Conservation (phyloP, 2,113 vertebrate species). For the Rynchops niger region DNA sequence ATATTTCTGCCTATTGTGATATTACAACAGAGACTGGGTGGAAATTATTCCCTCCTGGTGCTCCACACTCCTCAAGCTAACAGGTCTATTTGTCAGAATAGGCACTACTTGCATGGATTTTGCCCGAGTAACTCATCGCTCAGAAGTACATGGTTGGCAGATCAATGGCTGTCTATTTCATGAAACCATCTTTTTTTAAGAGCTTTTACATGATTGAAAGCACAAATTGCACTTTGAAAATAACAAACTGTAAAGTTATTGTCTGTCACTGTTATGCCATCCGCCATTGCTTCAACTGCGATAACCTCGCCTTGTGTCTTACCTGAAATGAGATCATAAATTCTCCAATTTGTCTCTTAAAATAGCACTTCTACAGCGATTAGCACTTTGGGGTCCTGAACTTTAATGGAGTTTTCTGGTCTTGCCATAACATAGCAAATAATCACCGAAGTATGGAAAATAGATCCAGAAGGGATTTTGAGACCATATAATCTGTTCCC, state of each 20-base stretch:
- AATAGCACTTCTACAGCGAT: neutral
- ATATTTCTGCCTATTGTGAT: neutral
- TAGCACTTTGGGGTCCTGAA: neutral
- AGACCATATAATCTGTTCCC: neutral
- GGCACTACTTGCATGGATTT: neutral
- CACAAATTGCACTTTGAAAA: constrained; percentile 19
- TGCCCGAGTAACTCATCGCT: neutral
- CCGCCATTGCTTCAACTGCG: neutral
- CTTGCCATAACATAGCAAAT: neutral
- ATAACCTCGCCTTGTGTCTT: neutral
- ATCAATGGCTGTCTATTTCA: neutral
- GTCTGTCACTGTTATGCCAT: neutral
- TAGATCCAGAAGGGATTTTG: neutral
- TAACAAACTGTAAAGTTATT: constrained; percentile 1
- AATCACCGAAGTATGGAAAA: neutral
- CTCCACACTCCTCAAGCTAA: neutral
- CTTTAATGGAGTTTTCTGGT: neutral
- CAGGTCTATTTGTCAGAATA: neutral
- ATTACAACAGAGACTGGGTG: neutral
- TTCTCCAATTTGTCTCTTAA: neutral
- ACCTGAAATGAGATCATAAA: constrained; percentile 15
- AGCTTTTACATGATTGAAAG: constrained; percentile 12
- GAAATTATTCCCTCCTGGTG: neutral
- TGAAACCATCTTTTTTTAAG: neutral
- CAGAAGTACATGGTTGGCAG: neutral